These are phyloP conservation scores for Drosophila anceps DNA, from an alignment of 2,888 invertebrate species.

Conservation along the genomic window DNA sequence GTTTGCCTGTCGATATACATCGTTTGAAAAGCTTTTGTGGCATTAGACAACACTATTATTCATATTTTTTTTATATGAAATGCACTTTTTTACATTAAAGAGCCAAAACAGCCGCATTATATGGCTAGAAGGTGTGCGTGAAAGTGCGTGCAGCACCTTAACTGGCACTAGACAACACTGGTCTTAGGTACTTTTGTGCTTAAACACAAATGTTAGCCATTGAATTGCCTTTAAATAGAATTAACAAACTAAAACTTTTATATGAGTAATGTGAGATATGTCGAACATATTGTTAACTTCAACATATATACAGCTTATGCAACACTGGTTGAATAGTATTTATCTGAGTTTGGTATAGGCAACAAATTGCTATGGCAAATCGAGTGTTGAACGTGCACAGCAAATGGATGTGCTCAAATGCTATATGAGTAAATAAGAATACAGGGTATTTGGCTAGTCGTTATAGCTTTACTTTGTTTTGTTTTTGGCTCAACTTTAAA, in stretches of 20 bases:
- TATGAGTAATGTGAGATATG: too few species aligned
- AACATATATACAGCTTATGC: neutral
- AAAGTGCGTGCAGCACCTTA: neutral
- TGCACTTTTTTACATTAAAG: neutral
- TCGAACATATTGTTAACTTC: neutral
- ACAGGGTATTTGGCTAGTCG: slow-evolving; percentile 11
- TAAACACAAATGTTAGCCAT: neutral
- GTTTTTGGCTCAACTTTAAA: slow-evolving; percentile 43
- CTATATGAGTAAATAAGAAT: neutral
- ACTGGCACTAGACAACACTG: neutral
- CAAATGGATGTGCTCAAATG: too few species aligned
- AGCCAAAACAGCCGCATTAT: neutral
- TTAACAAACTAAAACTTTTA: neutral
- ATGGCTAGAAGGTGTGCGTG: neutral
- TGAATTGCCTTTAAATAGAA: too few species aligned
- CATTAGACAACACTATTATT: neutral
- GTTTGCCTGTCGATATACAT: neutral
- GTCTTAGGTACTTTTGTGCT: neutral
- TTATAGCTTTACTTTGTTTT: neutral
- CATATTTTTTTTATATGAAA: neutral
- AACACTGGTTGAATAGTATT: neutral
- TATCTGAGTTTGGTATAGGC: neutral
- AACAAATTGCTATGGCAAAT: neutral
- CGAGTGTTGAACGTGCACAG: neutral
- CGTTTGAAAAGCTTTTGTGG: too few species aligned